These are phyloP conservation scores for Troilus luridus DNA, from an alignment of 2,888 invertebrate species.

Conservation along the genomic window DNA sequence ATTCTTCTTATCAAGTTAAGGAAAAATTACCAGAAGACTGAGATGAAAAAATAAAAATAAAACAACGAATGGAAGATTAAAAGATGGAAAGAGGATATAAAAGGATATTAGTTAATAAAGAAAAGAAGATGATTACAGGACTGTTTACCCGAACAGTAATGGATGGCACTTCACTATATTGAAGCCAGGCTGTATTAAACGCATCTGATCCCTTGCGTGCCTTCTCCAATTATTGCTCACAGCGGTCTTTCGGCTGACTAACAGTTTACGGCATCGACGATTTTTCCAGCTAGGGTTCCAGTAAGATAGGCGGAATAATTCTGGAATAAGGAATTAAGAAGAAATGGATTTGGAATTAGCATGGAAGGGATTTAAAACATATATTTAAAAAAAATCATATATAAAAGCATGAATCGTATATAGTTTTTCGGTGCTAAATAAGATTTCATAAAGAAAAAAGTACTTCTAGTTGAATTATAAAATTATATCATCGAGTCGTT, in stretches of 20 bases:
- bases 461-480: too few relatives aligned
- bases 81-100: slow-evolving; percentile 23
- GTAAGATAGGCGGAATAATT: too few relatives aligned
- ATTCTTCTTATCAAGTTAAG: background rate
- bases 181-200: slow-evolving; percentile 22
- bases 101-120: slow-evolving; percentile 35
- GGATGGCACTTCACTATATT: slow-evolving; percentile 49
- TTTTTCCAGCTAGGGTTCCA: background rate
- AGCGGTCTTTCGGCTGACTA: background rate
- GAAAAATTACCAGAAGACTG: background rate
- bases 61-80: background rate
- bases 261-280: background rate
- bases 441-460: too few relatives aligned
- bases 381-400: too few relatives aligned
- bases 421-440: too few relatives aligned
- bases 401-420: too few relatives aligned
- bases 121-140: slow-evolving; percentile 43
- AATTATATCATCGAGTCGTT: too few relatives aligned
- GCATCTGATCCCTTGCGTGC: slow-evolving; percentile 33
- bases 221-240: slow-evolving; percentile 9
- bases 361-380: too few relatives aligned
- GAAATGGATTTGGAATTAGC: too few relatives aligned
- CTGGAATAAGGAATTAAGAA: too few relatives aligned
- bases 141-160: slow-evolving; percentile 24
- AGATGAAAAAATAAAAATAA: background rate